Conservation (phyloP, 1,140 invertebrate species). For the Drosophila nasuta region DNA sequence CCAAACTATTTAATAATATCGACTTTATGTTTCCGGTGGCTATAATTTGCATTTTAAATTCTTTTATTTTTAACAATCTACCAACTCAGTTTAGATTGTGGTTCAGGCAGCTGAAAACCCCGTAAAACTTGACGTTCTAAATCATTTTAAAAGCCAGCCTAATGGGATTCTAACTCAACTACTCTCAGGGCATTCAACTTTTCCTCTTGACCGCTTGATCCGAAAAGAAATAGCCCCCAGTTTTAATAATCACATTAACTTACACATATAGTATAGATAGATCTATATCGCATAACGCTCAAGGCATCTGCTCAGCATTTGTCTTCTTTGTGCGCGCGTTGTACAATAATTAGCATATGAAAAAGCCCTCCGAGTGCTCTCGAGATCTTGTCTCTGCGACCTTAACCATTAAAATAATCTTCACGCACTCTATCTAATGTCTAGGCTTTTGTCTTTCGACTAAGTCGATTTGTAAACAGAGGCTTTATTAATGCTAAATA, state of each 20-base stretch:
- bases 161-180: slow-evolving; percentile 61
- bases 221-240: slow-evolving; percentile 7
- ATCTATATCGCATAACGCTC: slow-evolving; percentile 33
- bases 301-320: slow-evolving; percentile 25
- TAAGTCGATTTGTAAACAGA: slow-evolving; percentile 11
- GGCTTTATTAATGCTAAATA: slow-evolving; percentile 7
- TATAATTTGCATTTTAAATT: slow-evolving; percentile 70
- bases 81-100: background rate
- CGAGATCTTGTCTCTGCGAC: slow-evolving; percentile 19
- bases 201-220: slow-evolving; percentile 18
- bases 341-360: slow-evolving; percentile 33
- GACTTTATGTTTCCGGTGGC: slow-evolving; percentile 63
- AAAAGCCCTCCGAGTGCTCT: slow-evolving; percentile 36
- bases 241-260: slow-evolving; percentile 33
- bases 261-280: slow-evolving; percentile 4
- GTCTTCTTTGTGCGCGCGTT: slow-evolving; percentile 6
- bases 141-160: slow-evolving; percentile 27
- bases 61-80: slow-evolving; percentile 33
- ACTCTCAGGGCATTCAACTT: slow-evolving; percentile 74
- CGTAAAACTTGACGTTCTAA: slow-evolving; percentile 7
- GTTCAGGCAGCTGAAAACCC: background rate
- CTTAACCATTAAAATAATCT: slow-evolving; percentile 39
- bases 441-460: slow-evolving; percentile 6
- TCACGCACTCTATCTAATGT: slow-evolving; percentile 20
- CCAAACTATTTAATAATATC: slow-evolving; percentile 13